These are phyloP conservation scores for Cygnus buccinator DNA, from an alignment of 2,113 vertebrate species.

Conservation along the genomic window DNA sequence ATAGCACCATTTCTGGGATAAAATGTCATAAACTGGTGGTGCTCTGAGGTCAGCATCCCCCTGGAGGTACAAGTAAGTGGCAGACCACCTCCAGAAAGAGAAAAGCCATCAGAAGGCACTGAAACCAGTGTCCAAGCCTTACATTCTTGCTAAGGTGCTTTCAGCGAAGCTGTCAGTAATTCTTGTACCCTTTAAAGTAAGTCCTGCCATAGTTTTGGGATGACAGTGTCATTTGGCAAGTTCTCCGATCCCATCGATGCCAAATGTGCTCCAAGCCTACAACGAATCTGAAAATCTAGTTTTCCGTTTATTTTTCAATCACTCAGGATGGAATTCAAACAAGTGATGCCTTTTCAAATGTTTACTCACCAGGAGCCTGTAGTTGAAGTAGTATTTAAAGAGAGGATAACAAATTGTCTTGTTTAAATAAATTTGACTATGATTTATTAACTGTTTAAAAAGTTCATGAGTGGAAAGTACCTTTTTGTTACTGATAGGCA, in stretches of 20 bases:
- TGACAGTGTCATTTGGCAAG: neutral
- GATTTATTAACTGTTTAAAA: slow-evolving; percentile 42
- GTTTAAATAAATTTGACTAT: neutral
- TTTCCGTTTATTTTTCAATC: neutral
- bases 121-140: neutral
- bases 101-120: neutral
- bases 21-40: neutral
- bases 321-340: neutral
- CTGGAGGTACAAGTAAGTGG: neutral
- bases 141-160: neutral
- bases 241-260: neutral
- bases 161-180: neutral
- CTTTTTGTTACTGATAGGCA: neutral
- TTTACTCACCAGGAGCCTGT: neutral
- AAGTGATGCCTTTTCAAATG: neutral
- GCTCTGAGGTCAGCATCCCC: neutral
- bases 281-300: neutral
- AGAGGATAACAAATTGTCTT: neutral
- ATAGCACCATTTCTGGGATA: neutral
- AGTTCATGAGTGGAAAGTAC: neutral
- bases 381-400: neutral
- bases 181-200: neutral
- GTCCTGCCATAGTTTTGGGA: neutral
- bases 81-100: neutral
- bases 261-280: neutral